Evolutionary conservation across 2,888 invertebrate genomes (phyloP), one percentile per base, ranked within the genome.

Genomic region (Cryptus viduatorius): DNA sequence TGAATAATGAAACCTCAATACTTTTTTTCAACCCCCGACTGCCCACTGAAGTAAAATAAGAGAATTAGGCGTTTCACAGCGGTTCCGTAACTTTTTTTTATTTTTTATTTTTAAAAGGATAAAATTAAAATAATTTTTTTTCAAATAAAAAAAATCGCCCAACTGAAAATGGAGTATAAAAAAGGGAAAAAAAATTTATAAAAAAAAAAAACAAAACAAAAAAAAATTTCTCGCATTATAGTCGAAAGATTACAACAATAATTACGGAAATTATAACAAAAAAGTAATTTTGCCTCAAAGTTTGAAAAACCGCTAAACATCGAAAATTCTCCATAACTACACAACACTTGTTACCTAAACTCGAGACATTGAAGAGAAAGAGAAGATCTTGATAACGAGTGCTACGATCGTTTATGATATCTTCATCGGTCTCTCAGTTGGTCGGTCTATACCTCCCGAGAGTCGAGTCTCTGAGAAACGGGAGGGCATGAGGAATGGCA

Each of bases 381-480:
- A 8, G 79, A 24, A 24, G 24, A 24, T 64, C 48, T 65, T 42
- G 59, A 72, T 53, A 53, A 19, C 16, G 37, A 44, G 61, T 31
- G 50, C 19, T 29, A 64, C 44, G 10, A 12, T 8, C 46, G 42
- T 31, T 48, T 64, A 75, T 78, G 82, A 77, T 82, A 77, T 69
- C 81, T 37, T 71, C 61, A 72, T 64, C 69, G 61, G 16, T 50
- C 46, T 46, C 56, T 31, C 72, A 42, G 71, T 73, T 81, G 82
- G 56, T 44, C 53, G 46, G 48, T 12, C 29, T 29, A 79, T 72
- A 65, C 37, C 59, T 29, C 8, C 12, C 0, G 68, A 59, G 76
- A 87, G 77, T 78, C 81, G 75, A 73, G 69, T 84, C 72, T 79
- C 77, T 42, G 78, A 16, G 56, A 64, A 75, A 50, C 44, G 42